A percentile compares a stretch with the other conserved stretches of the same genome.
These are phyloP conservation scores for Herpailurus yagouaroundi DNA, from an alignment of 2,113 vertebrate genomes.

Conservation along the genomic window DNA sequence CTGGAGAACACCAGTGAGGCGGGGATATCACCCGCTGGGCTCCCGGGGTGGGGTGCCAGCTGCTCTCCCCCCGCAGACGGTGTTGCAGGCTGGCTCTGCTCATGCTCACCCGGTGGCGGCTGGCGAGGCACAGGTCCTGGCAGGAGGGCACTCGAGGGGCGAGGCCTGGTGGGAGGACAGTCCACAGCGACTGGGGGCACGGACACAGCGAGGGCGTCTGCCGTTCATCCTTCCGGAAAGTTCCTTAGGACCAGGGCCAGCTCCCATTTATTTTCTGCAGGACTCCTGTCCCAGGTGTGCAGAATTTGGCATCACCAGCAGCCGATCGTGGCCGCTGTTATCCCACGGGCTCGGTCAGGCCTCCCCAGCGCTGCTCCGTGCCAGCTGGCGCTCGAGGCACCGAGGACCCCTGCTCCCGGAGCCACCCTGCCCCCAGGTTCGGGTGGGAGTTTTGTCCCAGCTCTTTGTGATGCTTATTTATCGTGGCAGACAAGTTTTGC, in stretches of 20 bases:
- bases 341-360: too few relatives aligned
- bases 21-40: background rate
- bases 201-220: background rate
- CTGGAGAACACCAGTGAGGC: background rate
- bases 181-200: background rate
- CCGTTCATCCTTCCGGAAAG: background rate
- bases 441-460: background rate
- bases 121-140: background rate
- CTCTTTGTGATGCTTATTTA: background rate
- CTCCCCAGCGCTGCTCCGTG: background rate
- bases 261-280: background rate
- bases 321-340: background rate
- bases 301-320: background rate
- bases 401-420: background rate
- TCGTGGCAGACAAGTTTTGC: too few relatives aligned
- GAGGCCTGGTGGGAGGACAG: background rate
- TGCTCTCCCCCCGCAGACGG: background rate
- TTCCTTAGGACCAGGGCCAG: background rate
- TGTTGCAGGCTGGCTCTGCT: background rate
- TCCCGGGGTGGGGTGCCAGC: rapidly evolving
- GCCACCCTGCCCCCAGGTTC: background rate
- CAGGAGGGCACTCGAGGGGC: background rate
- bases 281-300: background rate
- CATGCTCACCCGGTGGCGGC: background rate
- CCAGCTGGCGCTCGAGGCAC: background rate